Percentiles rank a stretch among this genome's conserved stretches.
phyloP scores from a whole-genome alignment of 2,888 invertebrate species.

The Flexamia atlantica region DNA sequence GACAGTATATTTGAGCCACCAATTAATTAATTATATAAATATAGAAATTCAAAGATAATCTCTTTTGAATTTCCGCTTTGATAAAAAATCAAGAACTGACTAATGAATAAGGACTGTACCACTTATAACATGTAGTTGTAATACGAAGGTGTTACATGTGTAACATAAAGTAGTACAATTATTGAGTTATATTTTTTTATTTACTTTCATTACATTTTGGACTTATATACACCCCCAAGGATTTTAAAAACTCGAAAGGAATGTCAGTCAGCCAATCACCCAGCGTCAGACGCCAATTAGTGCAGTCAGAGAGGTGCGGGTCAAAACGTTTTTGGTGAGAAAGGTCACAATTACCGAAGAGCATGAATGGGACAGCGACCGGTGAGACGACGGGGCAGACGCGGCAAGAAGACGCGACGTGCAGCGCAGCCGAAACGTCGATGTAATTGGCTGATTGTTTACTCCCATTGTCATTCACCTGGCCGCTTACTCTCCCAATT shows the following conservation, averaged over 20 bases:
- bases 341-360: conserved; percentile 12
- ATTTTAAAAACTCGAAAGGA: background rate
- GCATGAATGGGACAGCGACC: conserved; percentile 23
- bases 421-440: conserved; percentile 40
- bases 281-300: background rate
- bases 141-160: too few relatives aligned
- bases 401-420: conserved; percentile 46
- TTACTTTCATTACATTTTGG: too few relatives aligned
- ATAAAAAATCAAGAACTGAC: too few relatives aligned
- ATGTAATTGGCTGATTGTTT: conserved; percentile 16
- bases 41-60: too few relatives aligned
- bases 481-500: conserved; percentile 31
- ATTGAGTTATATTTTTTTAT: too few relatives aligned
- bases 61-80: too few relatives aligned
- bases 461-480: background rate
- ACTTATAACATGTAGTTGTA: too few relatives aligned
- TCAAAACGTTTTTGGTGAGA: conserved; percentile 24
- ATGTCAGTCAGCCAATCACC: background rate
- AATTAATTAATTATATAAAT: too few relatives aligned
- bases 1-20: too few relatives aligned
- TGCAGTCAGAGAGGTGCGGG: background rate
- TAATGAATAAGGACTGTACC: too few relatives aligned
- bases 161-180: too few relatives aligned
- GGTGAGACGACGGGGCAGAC: background rate
- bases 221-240: too few relatives aligned